These are phyloP conservation scores for Agrochola circellaris DNA, from an alignment of 2,888 invertebrate species.

Conservation along the genomic window DNA sequence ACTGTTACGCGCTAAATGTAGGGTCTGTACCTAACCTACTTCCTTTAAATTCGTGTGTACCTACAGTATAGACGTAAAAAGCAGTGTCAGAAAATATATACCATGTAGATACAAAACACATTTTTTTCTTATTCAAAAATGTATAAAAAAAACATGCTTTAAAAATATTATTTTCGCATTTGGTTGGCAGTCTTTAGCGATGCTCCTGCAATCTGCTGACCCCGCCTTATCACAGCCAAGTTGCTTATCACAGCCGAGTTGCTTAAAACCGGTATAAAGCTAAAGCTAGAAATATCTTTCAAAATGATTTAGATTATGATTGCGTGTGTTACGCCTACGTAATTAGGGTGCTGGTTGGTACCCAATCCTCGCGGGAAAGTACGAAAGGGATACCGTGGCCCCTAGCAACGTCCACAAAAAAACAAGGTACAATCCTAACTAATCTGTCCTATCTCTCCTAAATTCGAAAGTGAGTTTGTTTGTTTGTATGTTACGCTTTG, in stretches of 20 bases:
- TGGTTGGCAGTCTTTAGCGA: neutral
- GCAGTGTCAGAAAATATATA: neutral
- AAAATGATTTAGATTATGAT: too few relatives aligned
- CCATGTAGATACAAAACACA: neutral
- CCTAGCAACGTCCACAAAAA: too few relatives aligned
- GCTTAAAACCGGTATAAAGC: neutral
- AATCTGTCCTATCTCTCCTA: too few relatives aligned
- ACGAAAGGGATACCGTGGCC: too few relatives aligned
- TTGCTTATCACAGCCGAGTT: too few relatives aligned
- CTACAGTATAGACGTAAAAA: neutral
- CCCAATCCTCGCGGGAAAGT: too few relatives aligned
- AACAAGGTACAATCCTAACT: too few relatives aligned
- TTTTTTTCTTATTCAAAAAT: neutral
- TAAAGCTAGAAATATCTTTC: neutral
- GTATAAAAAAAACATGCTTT: neutral
- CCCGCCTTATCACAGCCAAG: neutral
- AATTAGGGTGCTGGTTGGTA: neutral
- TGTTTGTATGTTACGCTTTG: too few relatives aligned
- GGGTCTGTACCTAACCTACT: neutral
- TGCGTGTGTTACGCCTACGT: too few relatives aligned
- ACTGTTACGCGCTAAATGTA: neutral
- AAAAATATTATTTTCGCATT: neutral
- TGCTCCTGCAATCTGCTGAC: neutral
- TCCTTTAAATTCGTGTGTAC: neutral
- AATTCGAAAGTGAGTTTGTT: too few relatives aligned